Evolutionary conservation across 2,113 vertebrate genomes (phyloP).

Genomic region (Trogon surrucura): DNA sequence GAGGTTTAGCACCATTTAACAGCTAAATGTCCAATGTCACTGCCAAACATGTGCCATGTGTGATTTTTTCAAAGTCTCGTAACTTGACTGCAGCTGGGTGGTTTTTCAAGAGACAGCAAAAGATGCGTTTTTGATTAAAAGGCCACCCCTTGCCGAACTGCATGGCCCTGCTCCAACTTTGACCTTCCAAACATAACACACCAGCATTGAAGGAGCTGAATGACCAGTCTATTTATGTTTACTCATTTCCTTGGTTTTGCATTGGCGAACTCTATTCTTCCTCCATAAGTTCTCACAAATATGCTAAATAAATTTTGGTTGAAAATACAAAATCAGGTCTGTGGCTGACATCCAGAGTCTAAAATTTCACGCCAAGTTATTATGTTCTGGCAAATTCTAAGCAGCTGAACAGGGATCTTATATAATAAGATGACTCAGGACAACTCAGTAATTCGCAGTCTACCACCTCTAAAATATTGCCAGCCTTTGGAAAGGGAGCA

Average conservation of each 20-base stretch:
- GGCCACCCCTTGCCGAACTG: background rate
- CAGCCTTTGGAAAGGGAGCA: background rate
- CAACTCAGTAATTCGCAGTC: background rate
- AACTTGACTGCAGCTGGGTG: background rate
- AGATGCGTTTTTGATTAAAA: background rate
- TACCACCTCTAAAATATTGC: background rate
- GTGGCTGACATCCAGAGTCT: background rate
- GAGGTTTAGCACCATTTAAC: background rate
- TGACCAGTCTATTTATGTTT: background rate
- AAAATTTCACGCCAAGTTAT: background rate
- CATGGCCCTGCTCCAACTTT: background rate
- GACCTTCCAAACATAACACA: background rate
- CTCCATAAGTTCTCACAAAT: background rate
- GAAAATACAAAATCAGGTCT: background rate
- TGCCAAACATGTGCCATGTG: background rate
- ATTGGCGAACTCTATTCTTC: background rate
- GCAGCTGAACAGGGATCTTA: background rate
- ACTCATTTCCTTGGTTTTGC: slow-evolving; percentile 18
- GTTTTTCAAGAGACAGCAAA: background rate
- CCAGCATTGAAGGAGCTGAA: background rate
- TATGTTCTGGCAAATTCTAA: background rate
- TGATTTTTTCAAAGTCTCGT: background rate
- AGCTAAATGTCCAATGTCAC: background rate
- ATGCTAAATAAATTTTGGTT: background rate
- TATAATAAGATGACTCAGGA: background rate